Evolutionary conservation across 1,140 invertebrate genomes (phyloP).

Genomic region (Drosophila neocordata): DNA sequence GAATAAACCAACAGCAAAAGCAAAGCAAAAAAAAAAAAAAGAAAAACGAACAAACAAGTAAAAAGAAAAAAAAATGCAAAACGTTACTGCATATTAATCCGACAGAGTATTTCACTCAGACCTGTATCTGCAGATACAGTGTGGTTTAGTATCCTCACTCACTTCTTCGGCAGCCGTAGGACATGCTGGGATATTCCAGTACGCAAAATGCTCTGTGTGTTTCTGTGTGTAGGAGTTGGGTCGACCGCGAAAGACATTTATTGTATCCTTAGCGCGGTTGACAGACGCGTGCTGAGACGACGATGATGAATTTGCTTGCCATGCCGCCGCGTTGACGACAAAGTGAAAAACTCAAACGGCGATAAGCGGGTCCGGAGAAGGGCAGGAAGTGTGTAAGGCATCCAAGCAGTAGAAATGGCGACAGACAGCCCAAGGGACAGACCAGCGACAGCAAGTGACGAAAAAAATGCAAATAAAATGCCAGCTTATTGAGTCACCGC

Average conservation of each 20-base stretch:
- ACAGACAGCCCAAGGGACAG: slow-evolving; percentile 44
- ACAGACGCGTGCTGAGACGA: slow-evolving; percentile 78
- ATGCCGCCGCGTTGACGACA: slow-evolving; percentile 43
- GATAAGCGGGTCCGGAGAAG: neutral
- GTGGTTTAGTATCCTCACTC: slow-evolving; percentile 24
- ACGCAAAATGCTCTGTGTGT: slow-evolving; percentile 35
- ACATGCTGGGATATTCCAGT: slow-evolving; percentile 5
- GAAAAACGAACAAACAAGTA: slow-evolving; percentile 45
- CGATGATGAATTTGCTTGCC: slow-evolving; percentile 72
- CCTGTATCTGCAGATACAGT: slow-evolving; percentile 26
- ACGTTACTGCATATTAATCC: slow-evolving; percentile 78
- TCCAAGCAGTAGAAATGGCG: slow-evolving; percentile 56
- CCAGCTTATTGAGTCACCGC: slow-evolving; percentile 69
- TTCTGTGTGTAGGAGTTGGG: slow-evolving; percentile 11
- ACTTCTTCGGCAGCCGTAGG: neutral
- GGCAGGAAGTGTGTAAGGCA: neutral
- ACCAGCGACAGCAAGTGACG: slow-evolving; percentile 55
- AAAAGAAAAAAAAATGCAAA: slow-evolving; percentile 56
- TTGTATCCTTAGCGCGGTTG: slow-evolving; percentile 77
- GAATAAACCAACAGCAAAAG: slow-evolving; percentile 66
- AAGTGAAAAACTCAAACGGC: slow-evolving; percentile 57
- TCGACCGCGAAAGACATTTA: slow-evolving; percentile 76
- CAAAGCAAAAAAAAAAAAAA: slow-evolving; percentile 41
- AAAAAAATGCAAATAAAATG: slow-evolving; percentile 80
- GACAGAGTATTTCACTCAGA: slow-evolving; percentile 78